Conservation (phyloP, 2,888 invertebrate species). For the Hofmannophila pseudospretella region DNA sequence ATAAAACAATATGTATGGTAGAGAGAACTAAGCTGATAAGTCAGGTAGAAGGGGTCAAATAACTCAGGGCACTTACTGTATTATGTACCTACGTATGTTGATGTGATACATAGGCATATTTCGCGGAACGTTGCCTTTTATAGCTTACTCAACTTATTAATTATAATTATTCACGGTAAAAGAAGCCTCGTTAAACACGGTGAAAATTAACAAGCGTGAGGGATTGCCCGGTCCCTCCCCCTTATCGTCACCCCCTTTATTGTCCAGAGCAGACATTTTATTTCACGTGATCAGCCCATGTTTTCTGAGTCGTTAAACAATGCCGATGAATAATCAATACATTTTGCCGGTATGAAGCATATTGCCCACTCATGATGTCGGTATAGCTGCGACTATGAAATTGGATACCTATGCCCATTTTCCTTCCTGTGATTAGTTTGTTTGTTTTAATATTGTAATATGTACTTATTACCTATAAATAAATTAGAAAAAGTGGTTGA, state of each 20-base stretch:
- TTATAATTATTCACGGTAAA: not conserved
- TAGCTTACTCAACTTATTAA: not conserved
- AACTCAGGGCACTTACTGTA: too few relatives aligned
- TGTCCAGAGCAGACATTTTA: slow-evolving; percentile 37
- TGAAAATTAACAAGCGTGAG: not conserved
- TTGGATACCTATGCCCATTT: too few relatives aligned
- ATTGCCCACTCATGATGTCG: not conserved
- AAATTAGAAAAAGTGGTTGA: too few relatives aligned
- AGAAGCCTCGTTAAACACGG: not conserved
- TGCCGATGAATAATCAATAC: slow-evolving; percentile 42
- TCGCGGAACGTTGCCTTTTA: too few relatives aligned
- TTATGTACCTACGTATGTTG: too few relatives aligned
- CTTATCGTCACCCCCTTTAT: slow-evolving; percentile 12
- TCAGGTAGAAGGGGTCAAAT: too few relatives aligned
- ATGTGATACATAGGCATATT: too few relatives aligned
- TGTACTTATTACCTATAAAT: too few relatives aligned
- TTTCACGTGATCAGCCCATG: slow-evolving; percentile 32
- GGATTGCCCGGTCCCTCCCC: not conserved
- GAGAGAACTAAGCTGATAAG: too few relatives aligned
- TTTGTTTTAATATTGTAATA: too few relatives aligned
- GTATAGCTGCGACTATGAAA: not conserved
- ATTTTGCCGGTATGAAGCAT: not conserved
- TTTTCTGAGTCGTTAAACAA: slow-evolving; percentile 52
- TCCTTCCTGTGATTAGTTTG: too few relatives aligned
- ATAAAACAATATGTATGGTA: too few relatives aligned